A percentile compares a stretch with the other conserved stretches of the same genome.
Conservation (phyloP, 1,140 invertebrate species). For the Aphidius gifuensis region DNA sequence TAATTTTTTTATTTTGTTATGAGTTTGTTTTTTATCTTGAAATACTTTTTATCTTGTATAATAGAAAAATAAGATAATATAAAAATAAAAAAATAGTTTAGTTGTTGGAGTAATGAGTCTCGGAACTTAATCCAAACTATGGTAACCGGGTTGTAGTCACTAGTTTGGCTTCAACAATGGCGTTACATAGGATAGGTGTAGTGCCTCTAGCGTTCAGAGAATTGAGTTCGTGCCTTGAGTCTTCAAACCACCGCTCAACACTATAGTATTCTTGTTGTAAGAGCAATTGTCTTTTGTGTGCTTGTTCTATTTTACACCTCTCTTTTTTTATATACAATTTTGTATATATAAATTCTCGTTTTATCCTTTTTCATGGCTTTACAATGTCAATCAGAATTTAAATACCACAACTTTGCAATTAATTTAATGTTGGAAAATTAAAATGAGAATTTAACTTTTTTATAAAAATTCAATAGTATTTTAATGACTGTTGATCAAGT, state of each 20-base stretch:
- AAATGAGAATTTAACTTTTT: too few relatives aligned
- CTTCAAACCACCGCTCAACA: slow-evolving; percentile 11
- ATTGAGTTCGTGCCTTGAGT: slow-evolving; percentile 28
- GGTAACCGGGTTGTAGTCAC: slow-evolving; percentile 22
- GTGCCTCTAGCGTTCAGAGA: slow-evolving; percentile 24
- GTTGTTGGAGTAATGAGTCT: slow-evolving; percentile 23
- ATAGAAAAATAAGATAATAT: not conserved
- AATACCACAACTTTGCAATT: too few relatives aligned
- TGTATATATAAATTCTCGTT: too few relatives aligned
- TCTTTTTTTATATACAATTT: not conserved
- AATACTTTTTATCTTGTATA: not conserved
- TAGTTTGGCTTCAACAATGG: too few relatives aligned
- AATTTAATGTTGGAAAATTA: too few relatives aligned
- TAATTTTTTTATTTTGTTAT: too few relatives aligned
- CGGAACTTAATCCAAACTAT: slow-evolving; percentile 26
- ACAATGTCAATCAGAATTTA: too few relatives aligned
- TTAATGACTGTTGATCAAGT: too few relatives aligned
- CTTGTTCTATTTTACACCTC: not conserved
- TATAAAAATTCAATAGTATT: too few relatives aligned
- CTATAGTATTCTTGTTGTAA: slow-evolving; percentile 11
- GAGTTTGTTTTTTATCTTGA: too few relatives aligned
- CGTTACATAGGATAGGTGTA: slow-evolving; percentile 15
- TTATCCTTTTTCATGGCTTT: not conserved
- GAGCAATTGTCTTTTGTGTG: slow-evolving; percentile 14
- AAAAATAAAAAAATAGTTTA: not conserved